Conservation (phyloP, 2,113 vertebrate species). For the Phalacrocorax pelagicus region DNA sequence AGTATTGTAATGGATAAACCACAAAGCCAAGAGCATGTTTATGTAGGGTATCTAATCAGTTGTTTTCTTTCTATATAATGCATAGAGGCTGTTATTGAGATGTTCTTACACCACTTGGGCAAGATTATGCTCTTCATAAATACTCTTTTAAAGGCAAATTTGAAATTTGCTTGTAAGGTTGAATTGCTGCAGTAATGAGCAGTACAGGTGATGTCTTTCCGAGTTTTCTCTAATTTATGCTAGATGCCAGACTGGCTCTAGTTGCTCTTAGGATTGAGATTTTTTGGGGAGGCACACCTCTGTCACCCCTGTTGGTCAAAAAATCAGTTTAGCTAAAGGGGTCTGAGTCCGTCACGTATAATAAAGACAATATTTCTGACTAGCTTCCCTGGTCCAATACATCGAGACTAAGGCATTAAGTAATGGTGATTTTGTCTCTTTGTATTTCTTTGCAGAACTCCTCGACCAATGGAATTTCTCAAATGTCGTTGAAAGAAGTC, state of each 20-base stretch:
- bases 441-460: background rate
- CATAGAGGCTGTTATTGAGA: background rate
- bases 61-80: background rate
- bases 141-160: background rate
- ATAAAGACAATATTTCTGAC: background rate
- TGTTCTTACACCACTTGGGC: background rate
- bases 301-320: background rate
- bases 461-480: background rate
- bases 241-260: background rate
- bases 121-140: background rate
- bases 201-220: background rate
- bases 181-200: background rate
- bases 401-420: background rate
- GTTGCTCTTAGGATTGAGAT: background rate
- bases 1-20: background rate
- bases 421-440: background rate
- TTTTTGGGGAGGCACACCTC: background rate
- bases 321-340: background rate
- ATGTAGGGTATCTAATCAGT: background rate
- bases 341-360: background rate
- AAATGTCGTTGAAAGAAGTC: background rate
- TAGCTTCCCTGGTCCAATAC: background rate
- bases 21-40: background rate
- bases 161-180: background rate
- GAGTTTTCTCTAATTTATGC: background rate